These are phyloP conservation scores for Gallinago undulata DNA, from an alignment of 2,113 vertebrate species.

Conservation along the genomic window DNA sequence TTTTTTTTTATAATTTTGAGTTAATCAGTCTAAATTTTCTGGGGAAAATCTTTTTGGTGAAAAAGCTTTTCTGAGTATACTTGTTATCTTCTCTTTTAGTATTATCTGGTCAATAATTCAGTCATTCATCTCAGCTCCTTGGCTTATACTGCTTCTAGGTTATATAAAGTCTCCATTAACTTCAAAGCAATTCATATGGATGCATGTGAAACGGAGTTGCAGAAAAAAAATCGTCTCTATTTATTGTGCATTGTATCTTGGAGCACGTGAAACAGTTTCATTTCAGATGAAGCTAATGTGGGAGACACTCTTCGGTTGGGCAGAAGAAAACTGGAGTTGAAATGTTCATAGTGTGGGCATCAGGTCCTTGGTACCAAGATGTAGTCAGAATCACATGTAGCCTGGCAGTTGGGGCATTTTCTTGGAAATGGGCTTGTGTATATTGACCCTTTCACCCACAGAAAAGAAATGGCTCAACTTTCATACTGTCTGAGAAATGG, in stretches of 20 bases:
- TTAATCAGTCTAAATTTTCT: not conserved
- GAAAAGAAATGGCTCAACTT: not conserved
- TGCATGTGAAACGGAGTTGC: not conserved
- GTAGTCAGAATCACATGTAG: not conserved
- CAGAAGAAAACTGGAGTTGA: not conserved
- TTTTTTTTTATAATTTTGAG: not conserved
- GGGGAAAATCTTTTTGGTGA: not conserved
- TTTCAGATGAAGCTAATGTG: not conserved
- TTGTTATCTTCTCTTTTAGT: not conserved
- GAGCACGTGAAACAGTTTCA: not conserved
- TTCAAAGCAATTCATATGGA: not conserved
- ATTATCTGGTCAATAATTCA: not conserved
- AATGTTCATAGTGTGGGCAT: not conserved
- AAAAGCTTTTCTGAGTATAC: not conserved
- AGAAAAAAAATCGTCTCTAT: not conserved
- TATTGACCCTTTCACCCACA: not conserved
- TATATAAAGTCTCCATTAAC: not conserved
- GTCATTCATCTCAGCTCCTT: not conserved
- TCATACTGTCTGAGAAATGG: not conserved
- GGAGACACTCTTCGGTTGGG: not conserved
- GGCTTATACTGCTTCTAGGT: not conserved
- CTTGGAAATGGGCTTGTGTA: not conserved
- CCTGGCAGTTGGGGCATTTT: not conserved
- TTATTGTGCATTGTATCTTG: not conserved
- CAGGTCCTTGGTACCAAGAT: not conserved